phyloP scores from a whole-genome alignment of 2,797 vertebrate genomes.

The Champsocephalus gunnari region DNA sequence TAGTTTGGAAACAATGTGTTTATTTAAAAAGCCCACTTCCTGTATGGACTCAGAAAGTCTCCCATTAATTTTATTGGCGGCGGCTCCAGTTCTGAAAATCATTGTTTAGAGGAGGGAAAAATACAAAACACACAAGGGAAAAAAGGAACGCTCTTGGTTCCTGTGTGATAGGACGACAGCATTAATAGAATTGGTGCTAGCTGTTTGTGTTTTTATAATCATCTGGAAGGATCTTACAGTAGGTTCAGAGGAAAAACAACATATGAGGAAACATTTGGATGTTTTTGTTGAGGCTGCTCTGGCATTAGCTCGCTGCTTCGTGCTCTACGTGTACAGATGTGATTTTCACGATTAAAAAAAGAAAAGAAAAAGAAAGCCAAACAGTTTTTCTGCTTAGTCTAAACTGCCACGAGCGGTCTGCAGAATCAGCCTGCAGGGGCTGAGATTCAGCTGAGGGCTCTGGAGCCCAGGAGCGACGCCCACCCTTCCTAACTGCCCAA shows the following conservation, averaged over 20 bases:
- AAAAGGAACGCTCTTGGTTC: constrained; percentile 73
- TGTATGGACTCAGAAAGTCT: constrained; percentile 85
- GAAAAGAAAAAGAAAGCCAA: constrained; percentile 53
- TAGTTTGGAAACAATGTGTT: constrained; percentile 91
- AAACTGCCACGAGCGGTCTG: constrained; percentile 71
- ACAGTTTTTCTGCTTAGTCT: constrained; percentile 71
- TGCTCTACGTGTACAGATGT: constrained; percentile 66
- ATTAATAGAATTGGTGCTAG: constrained; percentile 65
- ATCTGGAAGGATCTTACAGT: constrained; percentile 61
- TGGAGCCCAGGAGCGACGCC: constrained; percentile 78
- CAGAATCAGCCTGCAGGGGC: constrained; percentile 73
- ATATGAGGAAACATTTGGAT: constrained; percentile 64
- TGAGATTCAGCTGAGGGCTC: constrained; percentile 69
- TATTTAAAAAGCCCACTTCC: constrained; percentile 88
- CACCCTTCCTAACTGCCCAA: constrained; percentile 73
- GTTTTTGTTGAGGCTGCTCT: constrained; percentile 75
- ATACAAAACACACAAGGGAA: constrained; percentile 76
- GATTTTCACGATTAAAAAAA: constrained; percentile 43
- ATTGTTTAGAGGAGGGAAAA: constrained; percentile 79
- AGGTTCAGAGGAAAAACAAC: constrained; percentile 58
- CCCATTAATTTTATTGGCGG: constrained; percentile 87
- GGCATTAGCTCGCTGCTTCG: constrained; percentile 40
- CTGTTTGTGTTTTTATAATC: constrained; percentile 71
- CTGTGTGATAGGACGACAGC: constrained; percentile 75
- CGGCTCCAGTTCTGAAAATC: constrained; percentile 82